A percentile compares a stretch with the other conserved stretches of the same genome.
These are phyloP conservation scores for Phrixothrix hirtus DNA, from an alignment of 2,888 invertebrate genomes.

Conservation along the genomic window DNA sequence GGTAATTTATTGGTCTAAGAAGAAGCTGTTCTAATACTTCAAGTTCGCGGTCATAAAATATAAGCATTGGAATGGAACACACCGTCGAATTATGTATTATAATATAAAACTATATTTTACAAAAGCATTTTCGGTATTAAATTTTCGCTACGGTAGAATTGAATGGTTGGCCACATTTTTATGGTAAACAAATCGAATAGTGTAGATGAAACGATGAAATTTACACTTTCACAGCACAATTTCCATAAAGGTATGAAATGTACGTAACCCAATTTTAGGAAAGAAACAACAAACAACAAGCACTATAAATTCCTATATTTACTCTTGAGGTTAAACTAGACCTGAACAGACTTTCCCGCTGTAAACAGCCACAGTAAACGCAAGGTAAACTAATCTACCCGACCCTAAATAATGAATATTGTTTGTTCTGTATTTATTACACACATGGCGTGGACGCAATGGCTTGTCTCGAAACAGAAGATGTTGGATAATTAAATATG, in stretches of 20 bases:
- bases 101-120: no score
- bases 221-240: no score
- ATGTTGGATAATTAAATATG: slow-evolving; percentile 26
- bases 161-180: no score
- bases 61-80: slow-evolving; percentile 30
- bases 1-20: slow-evolving; percentile 39
- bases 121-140: no score
- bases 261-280: slow-evolving; percentile 26
- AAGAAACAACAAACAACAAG: slow-evolving; percentile 31
- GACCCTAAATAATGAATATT: slow-evolving; percentile 52
- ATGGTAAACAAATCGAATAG: slow-evolving; percentile 3
- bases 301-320: slow-evolving; percentile 50
- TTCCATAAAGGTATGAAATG: slow-evolving; percentile 25
- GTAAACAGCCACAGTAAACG: slow-evolving; percentile 37
- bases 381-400: slow-evolving; percentile 49
- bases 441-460: slow-evolving; percentile 26
- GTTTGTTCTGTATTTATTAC: slow-evolving; percentile 51
- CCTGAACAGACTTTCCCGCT: slow-evolving; percentile 31
- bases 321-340: slow-evolving; percentile 38
- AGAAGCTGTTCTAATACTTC: slow-evolving; percentile 33
- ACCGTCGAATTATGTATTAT: no score
- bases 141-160: no score
- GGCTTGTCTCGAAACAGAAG: slow-evolving; percentile 18
- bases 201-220: slow-evolving; percentile 5
- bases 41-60: slow-evolving; percentile 34